Evolutionary conservation across 2,888 invertebrate genomes (phyloP).

Genomic region (Urechis unicinctus): DNA sequence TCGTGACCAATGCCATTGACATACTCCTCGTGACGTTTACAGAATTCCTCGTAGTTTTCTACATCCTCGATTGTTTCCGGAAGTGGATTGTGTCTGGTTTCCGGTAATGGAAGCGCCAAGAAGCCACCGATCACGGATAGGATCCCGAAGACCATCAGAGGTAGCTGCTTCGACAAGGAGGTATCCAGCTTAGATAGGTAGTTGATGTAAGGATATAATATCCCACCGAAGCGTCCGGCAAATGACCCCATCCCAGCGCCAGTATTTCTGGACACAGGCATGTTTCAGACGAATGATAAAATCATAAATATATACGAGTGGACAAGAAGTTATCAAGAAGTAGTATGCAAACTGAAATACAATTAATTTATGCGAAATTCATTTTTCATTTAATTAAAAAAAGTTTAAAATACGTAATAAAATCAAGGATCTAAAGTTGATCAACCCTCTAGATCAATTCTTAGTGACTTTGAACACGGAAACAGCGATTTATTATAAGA

Average conservation of each 20-base stretch:
- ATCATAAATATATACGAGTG: too few relatives aligned
- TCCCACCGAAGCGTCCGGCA: conserved; percentile 22
- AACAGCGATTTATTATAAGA: too few relatives aligned
- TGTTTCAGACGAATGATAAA: too few relatives aligned
- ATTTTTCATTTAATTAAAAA: too few relatives aligned
- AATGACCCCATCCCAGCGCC: conserved; percentile 20
- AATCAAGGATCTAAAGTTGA: too few relatives aligned
- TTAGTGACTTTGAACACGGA: too few relatives aligned
- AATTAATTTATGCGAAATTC: too few relatives aligned
- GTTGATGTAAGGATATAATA: conserved; percentile 21
- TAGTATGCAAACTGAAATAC: too few relatives aligned
- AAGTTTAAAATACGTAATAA: too few relatives aligned
- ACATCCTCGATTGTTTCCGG: conserved; percentile 23
- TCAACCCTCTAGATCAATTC: too few relatives aligned
- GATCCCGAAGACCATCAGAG: conserved; percentile 20
- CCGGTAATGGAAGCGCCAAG: conserved; percentile 21
- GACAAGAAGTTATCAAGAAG: too few relatives aligned
- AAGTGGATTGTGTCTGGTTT: conserved; percentile 20
- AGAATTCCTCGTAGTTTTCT: conserved; percentile 22
- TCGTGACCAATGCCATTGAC: not conserved
- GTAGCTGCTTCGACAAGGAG: conserved; percentile 15
- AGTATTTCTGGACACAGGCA: conserved; percentile 15
- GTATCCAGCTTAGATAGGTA: conserved; percentile 21
- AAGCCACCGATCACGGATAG: conserved; percentile 20
- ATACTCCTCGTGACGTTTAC: conserved; percentile 3